phyloP scores from a whole-genome alignment of 2,113 vertebrate genomes.

The Herpetotheres cachinnans region DNA sequence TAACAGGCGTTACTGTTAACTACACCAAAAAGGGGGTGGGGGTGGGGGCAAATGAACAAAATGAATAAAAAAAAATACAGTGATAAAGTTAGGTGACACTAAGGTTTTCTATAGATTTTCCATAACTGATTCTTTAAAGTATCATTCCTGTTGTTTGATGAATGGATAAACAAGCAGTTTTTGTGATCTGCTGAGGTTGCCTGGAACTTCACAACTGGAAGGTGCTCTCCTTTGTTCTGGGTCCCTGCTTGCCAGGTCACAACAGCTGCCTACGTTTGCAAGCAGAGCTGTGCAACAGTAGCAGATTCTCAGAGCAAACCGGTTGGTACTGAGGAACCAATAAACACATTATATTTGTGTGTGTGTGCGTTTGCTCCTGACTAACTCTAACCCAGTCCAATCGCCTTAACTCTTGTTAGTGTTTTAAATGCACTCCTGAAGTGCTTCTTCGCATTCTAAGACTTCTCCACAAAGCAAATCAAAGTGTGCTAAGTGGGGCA shows the following conservation, averaged over 20 bases:
- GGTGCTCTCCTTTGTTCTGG: background rate
- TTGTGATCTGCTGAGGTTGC: background rate
- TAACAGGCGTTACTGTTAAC: background rate
- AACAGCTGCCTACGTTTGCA: background rate
- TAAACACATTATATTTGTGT: background rate
- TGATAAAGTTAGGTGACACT: background rate
- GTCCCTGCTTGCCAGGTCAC: background rate
- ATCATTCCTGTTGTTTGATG: background rate
- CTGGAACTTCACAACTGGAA: background rate
- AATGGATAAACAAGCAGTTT: background rate
- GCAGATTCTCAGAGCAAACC: background rate
- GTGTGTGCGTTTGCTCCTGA: background rate
- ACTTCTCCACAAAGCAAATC: background rate
- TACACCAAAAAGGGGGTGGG: background rate
- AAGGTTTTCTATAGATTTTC: background rate
- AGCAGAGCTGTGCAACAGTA: background rate
- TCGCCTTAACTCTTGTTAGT: background rate
- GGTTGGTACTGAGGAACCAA: background rate
- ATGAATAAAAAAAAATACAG: background rate
- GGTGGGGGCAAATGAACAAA: background rate
- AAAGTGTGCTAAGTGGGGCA: background rate
- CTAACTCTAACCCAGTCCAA: background rate
- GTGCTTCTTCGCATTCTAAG: background rate
- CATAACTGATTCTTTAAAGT: background rate
- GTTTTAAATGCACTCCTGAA: background rate